phyloP scores from a whole-genome alignment of 2,797 vertebrate species.

The Anolis apletophallus region DNA sequence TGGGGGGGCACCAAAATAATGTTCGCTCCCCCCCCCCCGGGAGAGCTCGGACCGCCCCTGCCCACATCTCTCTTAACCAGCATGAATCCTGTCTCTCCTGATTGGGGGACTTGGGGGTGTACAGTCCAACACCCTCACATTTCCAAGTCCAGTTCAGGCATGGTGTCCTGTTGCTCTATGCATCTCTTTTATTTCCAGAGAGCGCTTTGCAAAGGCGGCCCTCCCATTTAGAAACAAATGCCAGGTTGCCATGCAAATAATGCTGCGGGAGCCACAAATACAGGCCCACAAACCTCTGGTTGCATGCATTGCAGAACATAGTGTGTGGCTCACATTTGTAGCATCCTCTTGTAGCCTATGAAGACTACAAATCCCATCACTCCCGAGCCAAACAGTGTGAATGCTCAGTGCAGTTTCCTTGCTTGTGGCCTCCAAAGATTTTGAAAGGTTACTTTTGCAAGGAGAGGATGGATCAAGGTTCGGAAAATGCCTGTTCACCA shows the following conservation, averaged over 20 bases:
- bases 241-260: not conserved
- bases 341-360: not conserved
- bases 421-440: too few relatives aligned
- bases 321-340: not conserved
- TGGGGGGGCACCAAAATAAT: too few relatives aligned
- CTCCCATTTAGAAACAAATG: not conserved
- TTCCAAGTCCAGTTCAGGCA: not conserved
- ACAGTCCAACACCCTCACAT: not conserved
- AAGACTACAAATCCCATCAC: not conserved
- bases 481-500: constrained; percentile 8
- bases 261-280: not conserved
- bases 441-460: not conserved
- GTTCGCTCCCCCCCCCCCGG: too few relatives aligned
- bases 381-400: not conserved
- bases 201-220: not conserved
- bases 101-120: not conserved
- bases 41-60: too few relatives aligned
- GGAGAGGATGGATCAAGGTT: not conserved
- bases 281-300: not conserved
- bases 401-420: too few relatives aligned
- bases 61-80: too few relatives aligned
- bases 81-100: too few relatives aligned
- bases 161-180: too few relatives aligned
- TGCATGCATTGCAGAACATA: not conserved
- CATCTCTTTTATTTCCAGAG: too few relatives aligned